Base-by-base conservation (phyloP, 1,140 invertebrate genomes). In the Lordiphosa mommai region DNA sequence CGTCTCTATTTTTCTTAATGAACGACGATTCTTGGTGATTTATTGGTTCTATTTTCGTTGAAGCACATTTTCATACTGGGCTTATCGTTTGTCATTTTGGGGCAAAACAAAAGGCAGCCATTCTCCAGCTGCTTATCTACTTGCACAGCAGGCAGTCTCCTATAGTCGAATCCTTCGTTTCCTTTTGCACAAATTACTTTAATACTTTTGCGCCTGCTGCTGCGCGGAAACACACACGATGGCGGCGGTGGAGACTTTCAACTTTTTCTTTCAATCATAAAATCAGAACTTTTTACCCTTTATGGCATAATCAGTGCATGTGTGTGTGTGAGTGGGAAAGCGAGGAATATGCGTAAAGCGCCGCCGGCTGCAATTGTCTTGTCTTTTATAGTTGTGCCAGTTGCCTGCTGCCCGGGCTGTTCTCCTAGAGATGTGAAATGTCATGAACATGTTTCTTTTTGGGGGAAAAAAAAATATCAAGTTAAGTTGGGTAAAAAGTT, bases 201-300 rank as follows among this genome's bases (percentile, higher is more conserved):
- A 84, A 84, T 69, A 84, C 77, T 77, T 43, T 82, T 84, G 69
- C 72, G 77, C 76, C 61, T 57, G 58, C 64, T 77, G 76, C 68
- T 77, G 53, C 67, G 59, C 63, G 72, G 59, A 82, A 82, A 58
- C 52, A 56, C 51, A 55, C 51, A 41, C 33, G 32, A 2, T 38
- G 43, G 52, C 34, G 14, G 38, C 34, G 46, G 40, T 27, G 30
- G 46, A 43, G 48, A 53, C 51, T 49, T 58, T 71, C 44, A 79
- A 77, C 59, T 82, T 64, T 67, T 71, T 77, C 61, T 61, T 64
- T 84, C 76, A 84, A 82, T 82, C 77, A 82, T 82, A 82, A 84
- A 82, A 82, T 82, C 77, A 82, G 71, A 82, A 76, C 77, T 82
- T 82, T 82, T 69, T 61, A 82, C 76, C 76, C 76, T 82, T 82